A percentile compares a stretch with the other conserved stretches of the same genome.
Conservation (phyloP, 2,113 vertebrate genomes). For the Petaurus breviceps region DNA sequence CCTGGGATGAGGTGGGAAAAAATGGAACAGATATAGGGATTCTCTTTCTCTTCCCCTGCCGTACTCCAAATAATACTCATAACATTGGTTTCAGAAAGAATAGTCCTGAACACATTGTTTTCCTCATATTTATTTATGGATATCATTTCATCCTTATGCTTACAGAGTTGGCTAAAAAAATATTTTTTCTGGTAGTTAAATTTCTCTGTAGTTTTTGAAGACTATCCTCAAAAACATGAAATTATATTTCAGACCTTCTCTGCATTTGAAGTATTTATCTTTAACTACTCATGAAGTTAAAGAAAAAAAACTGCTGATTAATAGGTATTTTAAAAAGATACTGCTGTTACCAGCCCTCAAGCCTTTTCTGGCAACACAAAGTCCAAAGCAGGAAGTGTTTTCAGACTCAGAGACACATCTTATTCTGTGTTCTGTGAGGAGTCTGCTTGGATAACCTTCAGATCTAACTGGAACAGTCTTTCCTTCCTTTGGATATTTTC, state of each 20-base stretch:
- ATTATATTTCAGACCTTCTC: neutral
- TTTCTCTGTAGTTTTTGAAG: neutral
- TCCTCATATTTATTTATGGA: neutral
- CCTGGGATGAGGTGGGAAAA: neutral
- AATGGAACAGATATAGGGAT: neutral
- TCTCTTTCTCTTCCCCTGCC: neutral
- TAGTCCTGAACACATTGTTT: neutral
- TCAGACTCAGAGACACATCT: neutral
- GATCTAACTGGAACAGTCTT: neutral
- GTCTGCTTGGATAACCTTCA: neutral
- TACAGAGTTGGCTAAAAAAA: neutral
- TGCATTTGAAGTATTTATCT: neutral
- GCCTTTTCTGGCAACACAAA: neutral
- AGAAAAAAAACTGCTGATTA: neutral
- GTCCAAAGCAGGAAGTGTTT: neutral
- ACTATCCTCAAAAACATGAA: neutral
- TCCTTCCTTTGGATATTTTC: constrained; percentile 36
- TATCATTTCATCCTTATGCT: neutral
- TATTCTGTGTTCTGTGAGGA: neutral
- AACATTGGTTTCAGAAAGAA: neutral
- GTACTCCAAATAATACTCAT: neutral
- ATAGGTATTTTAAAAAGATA: neutral
- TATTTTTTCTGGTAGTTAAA: neutral
- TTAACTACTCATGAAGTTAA: neutral
- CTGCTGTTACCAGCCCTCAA: neutral